Base-by-base conservation (phyloP, 2,888 invertebrate species). In the Strigamia transsilvanica region DNA sequence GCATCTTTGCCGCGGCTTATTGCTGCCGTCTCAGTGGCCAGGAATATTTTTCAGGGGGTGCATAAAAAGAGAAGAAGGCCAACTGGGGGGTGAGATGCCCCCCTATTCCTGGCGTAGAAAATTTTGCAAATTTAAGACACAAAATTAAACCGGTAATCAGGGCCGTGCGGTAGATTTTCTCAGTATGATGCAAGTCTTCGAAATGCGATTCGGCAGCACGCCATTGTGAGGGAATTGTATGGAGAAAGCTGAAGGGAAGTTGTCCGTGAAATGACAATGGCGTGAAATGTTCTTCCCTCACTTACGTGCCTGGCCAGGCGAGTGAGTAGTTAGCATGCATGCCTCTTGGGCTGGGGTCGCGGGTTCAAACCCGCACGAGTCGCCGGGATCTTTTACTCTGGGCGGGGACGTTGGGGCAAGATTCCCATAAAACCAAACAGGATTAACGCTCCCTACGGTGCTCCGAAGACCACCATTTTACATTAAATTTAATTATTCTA, bases 221-320 rank as follows among this genome's bases (percentile, higher is more conserved):
- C 6, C 46, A 46, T 46, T 46, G 13, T 13, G 46, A 2, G 46
- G 46, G 4, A 51, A 34, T 34, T 34, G 4, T 34, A 34, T 34
- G n/a, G 34, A 7, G 18, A 51, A 51, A 51, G 7, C 18, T n/a
- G 51, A 51, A n/a, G 18, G 51, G 51, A 56, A 56, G 56, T 56
- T 56, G 21, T 56, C 6, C 56, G n/a, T 56, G 18, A 56, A 56
- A 56, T 18, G 6, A 56, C 18, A 56, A 18, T 21, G n/a, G 56
- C 56, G 56, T 56, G 56, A 56, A 56, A 56, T 56, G 56, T 18
- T 56, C 18, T 56, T 56, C 56, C 18, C n/a, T 56, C 18, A 18
- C 18, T 56, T 56, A 56, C 56, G 18, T 56, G 56, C 56, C 56
- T 21, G 9, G 56, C 18, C n/a, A 18, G 56, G 56, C n/a, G 56